Base-by-base conservation (phyloP, 2,888 invertebrate species). In the Tetragonisca angustula region DNA sequence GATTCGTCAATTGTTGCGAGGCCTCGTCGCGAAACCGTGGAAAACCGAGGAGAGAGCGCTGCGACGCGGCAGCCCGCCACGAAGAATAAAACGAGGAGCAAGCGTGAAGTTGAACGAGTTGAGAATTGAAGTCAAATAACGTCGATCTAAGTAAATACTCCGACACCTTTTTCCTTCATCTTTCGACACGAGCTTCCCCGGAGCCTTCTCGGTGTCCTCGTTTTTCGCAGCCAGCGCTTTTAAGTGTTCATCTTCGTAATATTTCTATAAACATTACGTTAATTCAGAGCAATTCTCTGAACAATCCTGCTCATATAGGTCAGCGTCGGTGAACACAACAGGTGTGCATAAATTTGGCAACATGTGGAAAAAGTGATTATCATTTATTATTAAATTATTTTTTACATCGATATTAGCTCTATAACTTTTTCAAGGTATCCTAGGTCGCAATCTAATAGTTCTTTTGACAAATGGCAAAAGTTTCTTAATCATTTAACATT, bases 61-160 rank as follows among this genome's bases (percentile, higher is more conserved):
- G 36, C 32, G 64, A 65, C 19, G 6, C 9, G 36, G 2, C 24
- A 54, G 6, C 19, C 19, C 50, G 2, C 27, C 64, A 65, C 52
- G 36, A 74, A 52, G 52, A 74, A 65, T 65, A 74, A 74, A 65
- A 27, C 21, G 54, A 36, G 24, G 27, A 54, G 54, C 43, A 52
- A 27, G 67, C 54, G 21, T 43, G 27, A 75, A 67, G 74, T 75
- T 65, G 54, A 56, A 56, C 65, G 43, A 75, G 74, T 54, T 75
- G 24, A 75, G 0, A 75, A 56, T 75, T 75, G 65, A 75, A 75
- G 65, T 54, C 65, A 75, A 56, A 75, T 72, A 81, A 72, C 71
- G 27, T 27, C 68, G 56, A 49, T 72, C 59, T 62, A 65, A 24
- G 56, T 76, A 59, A 74, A 67, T 75, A 75, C 4, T 65, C 50